Conservation (phyloP, 2,888 invertebrate genomes). For the Serrognathus titanus region DNA sequence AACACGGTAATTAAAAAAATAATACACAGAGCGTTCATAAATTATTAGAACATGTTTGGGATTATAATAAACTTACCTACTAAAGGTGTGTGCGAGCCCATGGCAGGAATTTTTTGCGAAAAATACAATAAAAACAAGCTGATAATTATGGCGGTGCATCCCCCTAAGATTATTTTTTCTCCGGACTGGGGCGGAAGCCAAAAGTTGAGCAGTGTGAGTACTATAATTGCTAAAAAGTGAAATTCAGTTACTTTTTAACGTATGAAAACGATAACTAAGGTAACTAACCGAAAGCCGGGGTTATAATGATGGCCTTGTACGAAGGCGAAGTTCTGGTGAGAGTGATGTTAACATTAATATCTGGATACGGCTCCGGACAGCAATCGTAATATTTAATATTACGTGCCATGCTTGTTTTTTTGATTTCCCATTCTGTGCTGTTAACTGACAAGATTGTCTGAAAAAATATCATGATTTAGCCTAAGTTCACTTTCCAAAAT, state of each 20-base stretch:
- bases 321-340: constrained; percentile 57
- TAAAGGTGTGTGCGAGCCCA: constrained; percentile 55
- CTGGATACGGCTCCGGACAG: constrained; percentile 56
- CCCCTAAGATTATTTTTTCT: constrained; percentile 62
- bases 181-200: constrained; percentile 65
- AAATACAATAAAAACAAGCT: constrained; percentile 63
- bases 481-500: not conserved
- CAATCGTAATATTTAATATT: constrained; percentile 51
- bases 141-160: constrained; percentile 57
- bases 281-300: constrained; percentile 57
- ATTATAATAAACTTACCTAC: constrained; percentile 48
- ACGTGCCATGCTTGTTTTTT: constrained; percentile 44
- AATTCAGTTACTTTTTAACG: not conserved
- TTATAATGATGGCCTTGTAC: constrained; percentile 59
- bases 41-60: too few relatives aligned
- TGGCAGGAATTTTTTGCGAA: constrained; percentile 56
- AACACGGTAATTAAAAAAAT: too few relatives aligned
- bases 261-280: not conserved
- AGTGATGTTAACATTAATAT: constrained; percentile 52
- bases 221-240: constrained; percentile 53
- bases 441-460: constrained; percentile 37
- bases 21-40: too few relatives aligned
- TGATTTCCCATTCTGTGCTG: constrained; percentile 53
- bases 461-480: constrained; percentile 10
- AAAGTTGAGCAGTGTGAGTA: constrained; percentile 59